Evolutionary conservation across 2,113 vertebrate species (phyloP).

Genomic region (Plestiodon gilberti): DNA sequence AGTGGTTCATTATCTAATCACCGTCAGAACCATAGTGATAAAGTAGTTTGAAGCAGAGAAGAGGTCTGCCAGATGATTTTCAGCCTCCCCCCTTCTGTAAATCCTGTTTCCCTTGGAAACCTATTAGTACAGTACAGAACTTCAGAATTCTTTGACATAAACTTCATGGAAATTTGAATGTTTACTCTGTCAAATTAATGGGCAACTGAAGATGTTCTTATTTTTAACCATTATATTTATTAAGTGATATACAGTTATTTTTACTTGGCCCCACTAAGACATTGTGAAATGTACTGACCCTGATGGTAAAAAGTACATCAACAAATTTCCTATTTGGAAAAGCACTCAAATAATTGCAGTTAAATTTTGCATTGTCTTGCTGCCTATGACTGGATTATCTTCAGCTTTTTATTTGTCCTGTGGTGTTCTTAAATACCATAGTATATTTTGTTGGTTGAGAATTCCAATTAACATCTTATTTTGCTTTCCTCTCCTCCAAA

Average conservation of each 20-base stretch:
- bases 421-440: neutral
- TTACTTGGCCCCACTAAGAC: conserved; percentile 23
- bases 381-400: neutral
- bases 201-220: conserved; percentile 54
- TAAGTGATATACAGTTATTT: conserved; percentile 28
- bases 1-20: conserved; percentile 99
- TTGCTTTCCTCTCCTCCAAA: conserved; percentile 45
- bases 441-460: neutral
- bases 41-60: conserved; percentile 89
- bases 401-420: neutral
- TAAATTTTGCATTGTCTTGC: neutral
- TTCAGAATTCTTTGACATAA: conserved; percentile 74
- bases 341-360: conserved; percentile 9
- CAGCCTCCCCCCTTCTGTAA: conserved; percentile 60
- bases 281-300: conserved; percentile 6
- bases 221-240: conserved; percentile 37
- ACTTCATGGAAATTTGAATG: conserved; percentile 62
- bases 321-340: neutral
- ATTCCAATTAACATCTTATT: conserved; percentile 45
- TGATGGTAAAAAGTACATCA: neutral
- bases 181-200: conserved; percentile 49
- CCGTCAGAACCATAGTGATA: conserved; percentile 89
- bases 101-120: conserved; percentile 85
- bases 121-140: conserved; percentile 74
- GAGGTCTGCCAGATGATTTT: conserved; percentile 87